These are phyloP conservation scores for Dascillus cervinus DNA, from an alignment of 2,888 invertebrate genomes.

Conservation along the genomic window DNA sequence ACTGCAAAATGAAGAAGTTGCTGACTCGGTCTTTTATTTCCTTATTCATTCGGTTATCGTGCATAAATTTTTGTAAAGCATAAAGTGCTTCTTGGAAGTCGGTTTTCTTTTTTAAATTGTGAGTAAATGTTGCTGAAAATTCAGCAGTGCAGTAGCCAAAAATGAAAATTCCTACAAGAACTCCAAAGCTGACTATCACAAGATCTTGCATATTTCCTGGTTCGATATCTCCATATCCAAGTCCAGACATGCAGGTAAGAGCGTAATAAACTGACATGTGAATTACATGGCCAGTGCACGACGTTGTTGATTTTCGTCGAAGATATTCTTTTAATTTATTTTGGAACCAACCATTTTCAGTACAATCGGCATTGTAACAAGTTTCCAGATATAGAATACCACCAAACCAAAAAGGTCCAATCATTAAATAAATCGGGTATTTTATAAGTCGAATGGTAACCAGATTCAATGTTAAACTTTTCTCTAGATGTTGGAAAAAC, in stretches of 20 bases:
- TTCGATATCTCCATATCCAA: constrained; percentile 46
- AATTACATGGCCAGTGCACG: constrained; percentile 28
- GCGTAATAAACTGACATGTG: constrained; percentile 45
- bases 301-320: constrained; percentile 6
- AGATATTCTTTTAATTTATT: constrained; percentile 14
- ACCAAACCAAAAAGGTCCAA: constrained; percentile 48
- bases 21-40: constrained; percentile 45
- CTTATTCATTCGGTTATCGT: constrained; percentile 45
- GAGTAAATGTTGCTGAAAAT: constrained; percentile 46
- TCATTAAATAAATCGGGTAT: constrained; percentile 43
- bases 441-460: constrained; percentile 37
- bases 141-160: constrained; percentile 47
- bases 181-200: constrained; percentile 14
- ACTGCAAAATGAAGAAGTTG: constrained; percentile 48
- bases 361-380: constrained; percentile 45
- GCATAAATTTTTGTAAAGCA: constrained; percentile 46
- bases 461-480: constrained; percentile 28
- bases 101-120: constrained; percentile 45
- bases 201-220: constrained; percentile 45
- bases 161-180: constrained; percentile 40
- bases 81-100: constrained; percentile 46
- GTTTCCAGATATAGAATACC: constrained; percentile 47
- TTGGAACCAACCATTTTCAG: constrained; percentile 45
- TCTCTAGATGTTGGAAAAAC: constrained; percentile 44
- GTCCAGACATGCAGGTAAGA: constrained; percentile 41